These are phyloP conservation scores for Drosophila bunnanda DNA, from an alignment of 2,888 invertebrate genomes.

Conservation along the genomic window DNA sequence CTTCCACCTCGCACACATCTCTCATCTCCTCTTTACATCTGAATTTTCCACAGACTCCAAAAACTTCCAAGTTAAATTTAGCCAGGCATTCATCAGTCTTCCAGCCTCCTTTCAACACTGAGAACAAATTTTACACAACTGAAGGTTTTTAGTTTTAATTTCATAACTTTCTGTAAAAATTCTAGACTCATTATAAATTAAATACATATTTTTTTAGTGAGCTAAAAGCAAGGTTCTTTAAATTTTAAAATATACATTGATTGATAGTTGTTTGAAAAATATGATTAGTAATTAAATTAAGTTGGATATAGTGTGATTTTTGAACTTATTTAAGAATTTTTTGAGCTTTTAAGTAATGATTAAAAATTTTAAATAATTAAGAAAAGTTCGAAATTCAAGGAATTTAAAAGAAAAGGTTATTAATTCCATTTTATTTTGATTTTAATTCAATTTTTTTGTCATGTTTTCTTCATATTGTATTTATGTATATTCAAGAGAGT, in stretches of 20 bases:
- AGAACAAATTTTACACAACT: neutral
- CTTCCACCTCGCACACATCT: conserved; percentile 21
- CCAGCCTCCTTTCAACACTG: conserved; percentile 1
- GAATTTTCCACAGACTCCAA: conserved; percentile 12
- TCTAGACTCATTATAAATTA: neutral
- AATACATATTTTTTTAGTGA: neutral
- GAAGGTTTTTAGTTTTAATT: neutral
- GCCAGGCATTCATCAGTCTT: conserved; percentile 32
- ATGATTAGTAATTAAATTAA: neutral
- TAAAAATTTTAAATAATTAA: neutral
- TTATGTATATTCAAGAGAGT: neutral
- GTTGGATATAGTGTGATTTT: neutral
- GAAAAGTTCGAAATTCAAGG: neutral
- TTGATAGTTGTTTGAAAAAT: neutral
- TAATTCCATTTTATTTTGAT: neutral
- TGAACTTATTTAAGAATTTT: too few relatives aligned
- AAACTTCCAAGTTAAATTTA: conserved; percentile 35
- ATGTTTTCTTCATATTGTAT: neutral
- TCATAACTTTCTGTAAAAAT: neutral
- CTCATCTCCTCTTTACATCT: conserved; percentile 8
- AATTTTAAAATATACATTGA: neutral
- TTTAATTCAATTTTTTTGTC: neutral
- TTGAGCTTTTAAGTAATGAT: neutral
- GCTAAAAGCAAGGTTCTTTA: neutral
- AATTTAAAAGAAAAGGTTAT: neutral